Conservation (phyloP, 2,888 invertebrate genomes). For the Coenonympha glycerion region DNA sequence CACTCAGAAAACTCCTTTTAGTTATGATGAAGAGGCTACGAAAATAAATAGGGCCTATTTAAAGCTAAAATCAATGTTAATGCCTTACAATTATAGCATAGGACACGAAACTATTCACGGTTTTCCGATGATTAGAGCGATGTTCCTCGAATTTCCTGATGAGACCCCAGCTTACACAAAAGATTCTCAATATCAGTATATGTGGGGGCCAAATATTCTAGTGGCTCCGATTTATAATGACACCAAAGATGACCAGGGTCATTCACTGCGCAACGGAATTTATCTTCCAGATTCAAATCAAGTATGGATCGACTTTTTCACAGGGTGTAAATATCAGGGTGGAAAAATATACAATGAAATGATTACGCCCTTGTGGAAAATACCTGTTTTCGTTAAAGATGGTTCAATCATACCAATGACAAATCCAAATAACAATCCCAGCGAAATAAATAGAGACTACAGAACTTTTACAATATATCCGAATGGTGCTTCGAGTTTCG, state of each 20-base stretch:
- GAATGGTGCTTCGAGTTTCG: slow-evolving; percentile 43
- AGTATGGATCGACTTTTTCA: slow-evolving; percentile 62
- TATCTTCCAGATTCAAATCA: slow-evolving; percentile 54
- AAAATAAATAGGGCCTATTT: slow-evolving; percentile 61
- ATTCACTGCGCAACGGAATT: slow-evolving; percentile 48
- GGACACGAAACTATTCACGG: slow-evolving; percentile 50
- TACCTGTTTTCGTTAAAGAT: slow-evolving; percentile 61
- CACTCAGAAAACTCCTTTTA: slow-evolving; percentile 58
- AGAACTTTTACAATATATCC: slow-evolving; percentile 58
- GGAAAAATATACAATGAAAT: slow-evolving; percentile 58
- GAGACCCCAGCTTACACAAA: slow-evolving; percentile 48
- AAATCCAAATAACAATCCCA: slow-evolving; percentile 58
- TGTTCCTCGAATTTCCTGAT: slow-evolving; percentile 61
- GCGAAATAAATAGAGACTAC: slow-evolving; percentile 47
- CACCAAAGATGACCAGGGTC: slow-evolving; percentile 26
- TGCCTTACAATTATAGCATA: slow-evolving; percentile 65
- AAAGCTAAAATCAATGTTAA: slow-evolving; percentile 60
- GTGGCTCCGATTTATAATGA: slow-evolving; percentile 60
- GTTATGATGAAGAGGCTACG: slow-evolving; percentile 51
- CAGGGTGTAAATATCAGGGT: slow-evolving; percentile 60
- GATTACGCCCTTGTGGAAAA: slow-evolving; percentile 56
- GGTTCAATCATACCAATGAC: slow-evolving; percentile 65
- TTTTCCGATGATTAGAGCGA: slow-evolving; percentile 63
- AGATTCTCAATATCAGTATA: slow-evolving; percentile 64
- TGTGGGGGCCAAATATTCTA: slow-evolving; percentile 67